Evolutionary conservation across 2,888 invertebrate genomes (phyloP).

Genomic region (Buathra laborator): DNA sequence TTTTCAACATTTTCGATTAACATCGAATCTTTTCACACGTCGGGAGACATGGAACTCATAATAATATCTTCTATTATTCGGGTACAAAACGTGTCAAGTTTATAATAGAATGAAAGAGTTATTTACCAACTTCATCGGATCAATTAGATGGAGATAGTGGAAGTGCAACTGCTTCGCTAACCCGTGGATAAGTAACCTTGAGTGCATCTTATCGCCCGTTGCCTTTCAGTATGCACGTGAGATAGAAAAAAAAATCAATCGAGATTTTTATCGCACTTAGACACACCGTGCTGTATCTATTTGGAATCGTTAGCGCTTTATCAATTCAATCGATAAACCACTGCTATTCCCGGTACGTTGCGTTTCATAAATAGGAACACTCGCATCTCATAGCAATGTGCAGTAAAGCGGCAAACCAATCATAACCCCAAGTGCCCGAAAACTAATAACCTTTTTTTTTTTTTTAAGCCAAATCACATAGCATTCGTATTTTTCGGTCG

Average conservation of each 20-base stretch:
- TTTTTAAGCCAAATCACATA: too few relatives aligned
- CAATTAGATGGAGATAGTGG: conserved; percentile 2
- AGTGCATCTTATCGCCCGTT: conserved; percentile 31
- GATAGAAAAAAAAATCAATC: conserved; percentile 39
- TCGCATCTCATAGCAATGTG: too few relatives aligned
- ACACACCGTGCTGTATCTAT: background rate
- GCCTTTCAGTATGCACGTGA: conserved; percentile 21
- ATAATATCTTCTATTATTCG: too few relatives aligned
- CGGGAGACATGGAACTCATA: too few relatives aligned
- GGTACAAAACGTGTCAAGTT: conserved; percentile 11
- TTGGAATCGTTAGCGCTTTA: background rate
- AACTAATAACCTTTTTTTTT: too few relatives aligned
- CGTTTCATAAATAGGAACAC: too few relatives aligned
- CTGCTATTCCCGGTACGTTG: background rate
- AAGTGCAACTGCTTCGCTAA: background rate
- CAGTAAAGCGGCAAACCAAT: too few relatives aligned
- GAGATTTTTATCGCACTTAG: conserved; percentile 33
- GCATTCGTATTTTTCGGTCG: too few relatives aligned
- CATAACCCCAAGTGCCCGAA: too few relatives aligned
- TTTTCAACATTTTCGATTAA: too few relatives aligned
- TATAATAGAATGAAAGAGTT: conserved; percentile 15
- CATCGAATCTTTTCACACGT: too few relatives aligned
- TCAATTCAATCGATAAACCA: background rate
- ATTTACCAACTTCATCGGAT: conserved; percentile 24
- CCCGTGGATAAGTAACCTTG: conserved; percentile 32